Evolutionary conservation across 1,140 invertebrate genomes (phyloP).

Genomic region (Pemphigus obesinymphae): DNA sequence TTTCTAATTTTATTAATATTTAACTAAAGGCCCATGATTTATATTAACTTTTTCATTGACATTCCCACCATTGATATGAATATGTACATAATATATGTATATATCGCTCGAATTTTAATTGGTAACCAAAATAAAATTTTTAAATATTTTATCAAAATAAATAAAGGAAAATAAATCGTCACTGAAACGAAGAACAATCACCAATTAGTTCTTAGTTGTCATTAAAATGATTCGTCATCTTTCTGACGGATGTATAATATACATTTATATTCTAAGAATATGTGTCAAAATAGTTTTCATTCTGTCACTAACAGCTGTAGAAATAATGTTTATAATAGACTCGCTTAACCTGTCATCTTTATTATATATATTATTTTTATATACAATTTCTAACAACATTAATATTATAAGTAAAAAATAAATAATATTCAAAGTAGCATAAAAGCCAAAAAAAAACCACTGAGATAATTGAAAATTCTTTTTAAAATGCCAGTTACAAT

Average conservation of each 20-base stretch:
- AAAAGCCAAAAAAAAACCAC: no score
- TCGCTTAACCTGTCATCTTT: not conserved
- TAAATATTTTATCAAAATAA: not conserved
- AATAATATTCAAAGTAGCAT: not conserved
- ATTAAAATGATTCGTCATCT: not conserved
- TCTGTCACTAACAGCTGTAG: not conserved
- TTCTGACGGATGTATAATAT: not conserved
- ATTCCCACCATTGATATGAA: no score
- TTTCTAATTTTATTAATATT: no score
- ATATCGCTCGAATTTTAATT: not conserved
- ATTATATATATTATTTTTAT: no score
- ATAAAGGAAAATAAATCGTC: not conserved
- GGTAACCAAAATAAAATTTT: not conserved
- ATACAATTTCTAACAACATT: no score
- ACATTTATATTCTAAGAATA: not conserved
- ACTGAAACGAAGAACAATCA: not conserved
- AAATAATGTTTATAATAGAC: slow-evolving; percentile 7
- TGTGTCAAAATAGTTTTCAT: slow-evolving; percentile 3
- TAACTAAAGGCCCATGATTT: no score
- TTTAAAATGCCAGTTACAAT: no score
- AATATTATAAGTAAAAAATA: not conserved
- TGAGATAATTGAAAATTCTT: no score
- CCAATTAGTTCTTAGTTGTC: not conserved
- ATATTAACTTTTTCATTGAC: no score
- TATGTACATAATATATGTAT: no score